Conservation (phyloP, 2,113 vertebrate species). For the Hipposideros armiger region DNA sequence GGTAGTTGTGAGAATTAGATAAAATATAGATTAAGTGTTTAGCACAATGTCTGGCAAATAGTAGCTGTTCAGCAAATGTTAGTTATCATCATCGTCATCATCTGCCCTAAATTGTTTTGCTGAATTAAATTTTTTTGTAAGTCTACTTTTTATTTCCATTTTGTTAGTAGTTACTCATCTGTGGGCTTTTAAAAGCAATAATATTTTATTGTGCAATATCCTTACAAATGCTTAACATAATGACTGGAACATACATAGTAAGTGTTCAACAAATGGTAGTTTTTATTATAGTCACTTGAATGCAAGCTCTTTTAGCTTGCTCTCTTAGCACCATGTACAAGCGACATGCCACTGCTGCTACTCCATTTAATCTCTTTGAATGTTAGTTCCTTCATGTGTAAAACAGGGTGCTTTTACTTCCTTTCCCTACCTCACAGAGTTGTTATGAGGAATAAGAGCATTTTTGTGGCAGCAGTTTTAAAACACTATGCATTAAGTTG, state of each 20-base stretch:
- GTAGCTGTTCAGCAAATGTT: not conserved
- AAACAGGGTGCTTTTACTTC: constrained; percentile 29
- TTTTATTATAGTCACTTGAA: not conserved
- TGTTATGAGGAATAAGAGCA: not conserved
- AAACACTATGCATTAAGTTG: not conserved
- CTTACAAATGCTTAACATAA: not conserved
- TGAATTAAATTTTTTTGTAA: constrained; percentile 29
- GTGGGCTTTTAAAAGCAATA: not conserved
- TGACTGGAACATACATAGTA: not conserved
- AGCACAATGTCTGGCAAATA: not conserved
- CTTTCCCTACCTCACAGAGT: not conserved
- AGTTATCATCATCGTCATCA: not conserved
- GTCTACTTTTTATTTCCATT: not conserved
- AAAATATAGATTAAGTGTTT: constrained; percentile 25
- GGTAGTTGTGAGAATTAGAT: not conserved
- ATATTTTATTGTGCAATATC: not conserved
- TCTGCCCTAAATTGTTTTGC: not conserved
- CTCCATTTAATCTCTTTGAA: constrained; percentile 4
- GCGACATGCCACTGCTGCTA: not conserved
- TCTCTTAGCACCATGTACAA: not conserved
- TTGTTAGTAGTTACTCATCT: not conserved
- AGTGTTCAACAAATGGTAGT: not conserved
- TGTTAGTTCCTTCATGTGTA: constrained; percentile 7
- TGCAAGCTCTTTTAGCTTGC: not conserved
- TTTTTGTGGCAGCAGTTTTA: not conserved